A percentile compares a stretch with the other conserved stretches of the same genome.
Evolutionary conservation across 2,113 vertebrate species (phyloP).

Genomic region (Pluvianellus socialis): DNA sequence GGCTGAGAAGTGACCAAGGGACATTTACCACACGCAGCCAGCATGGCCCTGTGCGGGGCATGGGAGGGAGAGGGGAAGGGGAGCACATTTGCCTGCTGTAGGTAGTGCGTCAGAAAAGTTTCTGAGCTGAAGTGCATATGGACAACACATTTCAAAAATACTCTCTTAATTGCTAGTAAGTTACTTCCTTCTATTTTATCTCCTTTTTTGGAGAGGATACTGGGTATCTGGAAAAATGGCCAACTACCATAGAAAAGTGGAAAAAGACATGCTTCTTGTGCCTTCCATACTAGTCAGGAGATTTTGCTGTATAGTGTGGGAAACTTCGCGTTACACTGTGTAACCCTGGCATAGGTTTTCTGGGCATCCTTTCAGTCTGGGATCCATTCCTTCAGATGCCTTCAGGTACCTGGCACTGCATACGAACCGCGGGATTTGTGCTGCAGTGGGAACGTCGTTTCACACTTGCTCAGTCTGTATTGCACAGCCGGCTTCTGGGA

Average conservation of each 20-base stretch:
- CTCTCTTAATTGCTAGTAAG: neutral
- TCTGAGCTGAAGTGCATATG: neutral
- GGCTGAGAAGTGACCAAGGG: neutral
- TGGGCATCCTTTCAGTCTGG: neutral
- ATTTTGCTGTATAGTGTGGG: neutral
- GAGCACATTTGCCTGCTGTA: neutral
- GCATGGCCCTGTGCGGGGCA: neutral
- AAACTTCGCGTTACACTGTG: neutral
- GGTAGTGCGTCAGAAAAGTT: neutral
- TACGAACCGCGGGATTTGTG: neutral
- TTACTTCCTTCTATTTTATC: slow-evolving; percentile 2
- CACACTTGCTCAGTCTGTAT: neutral
- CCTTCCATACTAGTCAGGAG: neutral
- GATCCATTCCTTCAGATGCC: neutral
- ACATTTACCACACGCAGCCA: neutral
- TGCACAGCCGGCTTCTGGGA: neutral
- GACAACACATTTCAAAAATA: slow-evolving; percentile 18
- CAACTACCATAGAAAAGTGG: neutral
- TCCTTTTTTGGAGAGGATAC: neutral
- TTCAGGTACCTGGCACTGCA: neutral
- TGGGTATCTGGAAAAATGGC: neutral
- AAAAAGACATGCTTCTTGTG: neutral
- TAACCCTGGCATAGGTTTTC: neutral
- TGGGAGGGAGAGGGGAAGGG: neutral
- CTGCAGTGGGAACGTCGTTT: neutral